Evolutionary conservation across 2,888 invertebrate species (phyloP).

Genomic region (Mayetiola destructor): DNA sequence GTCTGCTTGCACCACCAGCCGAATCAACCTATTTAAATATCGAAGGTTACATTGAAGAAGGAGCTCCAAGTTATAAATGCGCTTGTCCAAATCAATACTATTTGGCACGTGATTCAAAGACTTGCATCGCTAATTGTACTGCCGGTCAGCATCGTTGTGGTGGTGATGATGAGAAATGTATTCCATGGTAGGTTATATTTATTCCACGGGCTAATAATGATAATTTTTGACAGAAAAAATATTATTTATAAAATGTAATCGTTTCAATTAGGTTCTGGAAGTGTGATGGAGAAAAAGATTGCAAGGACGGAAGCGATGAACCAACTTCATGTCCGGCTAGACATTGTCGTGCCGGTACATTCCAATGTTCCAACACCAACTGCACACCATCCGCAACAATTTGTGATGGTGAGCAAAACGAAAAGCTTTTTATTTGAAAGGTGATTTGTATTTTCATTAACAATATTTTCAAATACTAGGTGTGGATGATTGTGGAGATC

Average conservation of each 20-base stretch:
- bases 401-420: conserved; percentile 58
- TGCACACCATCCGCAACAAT: conserved; percentile 86
- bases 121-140: conserved; percentile 90
- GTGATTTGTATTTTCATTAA: neutral
- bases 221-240: too few relatives aligned
- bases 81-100: conserved; percentile 92
- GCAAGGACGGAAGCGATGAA: conserved; percentile 76
- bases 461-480: neutral
- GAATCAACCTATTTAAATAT: conserved; percentile 61
- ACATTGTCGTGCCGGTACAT: conserved; percentile 77
- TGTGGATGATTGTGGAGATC: conserved; percentile 84
- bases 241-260: too few relatives aligned
- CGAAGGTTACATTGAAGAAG: conserved; percentile 66
- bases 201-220: too few relatives aligned
- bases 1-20: conserved; percentile 72
- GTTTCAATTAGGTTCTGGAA: too few relatives aligned
- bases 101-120: conserved; percentile 62
- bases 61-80: conserved; percentile 66
- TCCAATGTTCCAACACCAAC: conserved; percentile 86
- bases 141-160: conserved; percentile 44
- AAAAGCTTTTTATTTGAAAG: neutral
- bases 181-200: conserved; percentile 66
- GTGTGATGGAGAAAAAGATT: neutral
- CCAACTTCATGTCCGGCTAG: conserved; percentile 67
- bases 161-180: conserved; percentile 53